A percentile compares a stretch with the other conserved stretches of the same genome.
Evolutionary conservation across 2,888 invertebrate genomes (phyloP).

Genomic region (Acleris holmiana): DNA sequence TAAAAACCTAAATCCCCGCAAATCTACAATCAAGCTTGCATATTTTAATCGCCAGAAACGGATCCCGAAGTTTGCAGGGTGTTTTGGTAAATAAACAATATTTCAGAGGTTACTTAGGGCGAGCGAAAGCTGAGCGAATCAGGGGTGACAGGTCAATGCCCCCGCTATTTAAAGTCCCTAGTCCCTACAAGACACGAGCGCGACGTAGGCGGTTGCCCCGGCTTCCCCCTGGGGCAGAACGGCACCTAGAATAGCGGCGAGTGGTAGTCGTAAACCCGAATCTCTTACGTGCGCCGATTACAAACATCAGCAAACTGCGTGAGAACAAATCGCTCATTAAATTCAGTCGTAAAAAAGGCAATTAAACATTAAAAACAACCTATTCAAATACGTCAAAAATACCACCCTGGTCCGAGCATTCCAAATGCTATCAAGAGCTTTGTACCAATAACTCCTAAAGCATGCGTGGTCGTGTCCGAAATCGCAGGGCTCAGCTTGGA

Average conservation of each 20-base stretch:
- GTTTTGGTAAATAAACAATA: slow-evolving; percentile 44
- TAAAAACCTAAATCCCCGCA: no score
- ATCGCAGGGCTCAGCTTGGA: slow-evolving; percentile 15
- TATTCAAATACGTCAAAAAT: slow-evolving; percentile 4
- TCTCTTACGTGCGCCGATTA: slow-evolving; percentile 18
- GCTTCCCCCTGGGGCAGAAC: slow-evolving; percentile 18
- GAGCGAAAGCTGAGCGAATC: slow-evolving; percentile 59
- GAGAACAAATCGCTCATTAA: slow-evolving; percentile 26
- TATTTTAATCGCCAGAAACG: slow-evolving; percentile 5
- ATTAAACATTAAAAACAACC: neutral
- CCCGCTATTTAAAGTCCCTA: slow-evolving; percentile 59
- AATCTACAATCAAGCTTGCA: slow-evolving; percentile 2
- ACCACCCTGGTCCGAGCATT: neutral
- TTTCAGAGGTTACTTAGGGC: slow-evolving; percentile 51
- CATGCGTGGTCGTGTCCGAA: slow-evolving; percentile 8
- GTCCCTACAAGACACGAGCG: slow-evolving; percentile 61
- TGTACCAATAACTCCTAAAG: slow-evolving; percentile 2
- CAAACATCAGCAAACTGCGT: slow-evolving; percentile 10
- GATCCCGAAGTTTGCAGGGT: slow-evolving; percentile 30
- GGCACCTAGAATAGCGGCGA: slow-evolving; percentile 8
- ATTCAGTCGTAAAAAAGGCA: slow-evolving; percentile 17
- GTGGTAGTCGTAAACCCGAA: slow-evolving; percentile 15
- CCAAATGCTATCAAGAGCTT: slow-evolving; percentile 1
- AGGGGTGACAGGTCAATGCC: slow-evolving; percentile 74
- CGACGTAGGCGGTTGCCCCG: slow-evolving; percentile 50